A percentile compares a stretch with the other conserved stretches of the same genome.
Evolutionary conservation across 2,797 vertebrate species (phyloP).

Genomic region (Fratercula arctica): DNA sequence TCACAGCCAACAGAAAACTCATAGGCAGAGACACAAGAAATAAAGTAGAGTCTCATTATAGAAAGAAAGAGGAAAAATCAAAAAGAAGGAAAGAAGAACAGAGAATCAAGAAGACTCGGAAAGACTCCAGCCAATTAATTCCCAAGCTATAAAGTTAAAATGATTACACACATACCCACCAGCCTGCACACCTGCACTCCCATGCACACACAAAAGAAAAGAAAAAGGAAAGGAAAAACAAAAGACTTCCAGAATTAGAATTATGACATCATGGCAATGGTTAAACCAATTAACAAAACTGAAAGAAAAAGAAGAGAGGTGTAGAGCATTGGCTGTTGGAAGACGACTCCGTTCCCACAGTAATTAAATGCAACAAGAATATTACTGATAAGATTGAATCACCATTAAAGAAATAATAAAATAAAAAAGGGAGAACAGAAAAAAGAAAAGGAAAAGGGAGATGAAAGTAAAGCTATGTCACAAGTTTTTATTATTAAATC

Average conservation of each 20-base stretch:
- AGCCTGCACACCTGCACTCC: constrained; percentile 1
- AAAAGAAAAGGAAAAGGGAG: constrained; percentile 70
- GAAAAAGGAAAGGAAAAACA: constrained; percentile 9
- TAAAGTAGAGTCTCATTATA: constrained; percentile 53
- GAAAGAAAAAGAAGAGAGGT: constrained; percentile 57
- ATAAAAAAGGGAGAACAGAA: constrained; percentile 58
- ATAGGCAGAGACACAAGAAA: constrained; percentile 68
- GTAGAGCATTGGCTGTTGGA: constrained; percentile 51
- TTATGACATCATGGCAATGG: constrained; percentile 64
- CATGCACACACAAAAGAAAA: neutral
- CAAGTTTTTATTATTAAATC: constrained; percentile 72
- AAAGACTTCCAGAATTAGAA: constrained; percentile 70
- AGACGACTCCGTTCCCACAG: constrained; percentile 54
- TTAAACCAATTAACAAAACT: constrained; percentile 73
- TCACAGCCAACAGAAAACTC: constrained; percentile 73
- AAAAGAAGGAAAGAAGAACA: constrained; percentile 57
- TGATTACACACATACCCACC: constrained; percentile 29
- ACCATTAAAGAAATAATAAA: constrained; percentile 72
- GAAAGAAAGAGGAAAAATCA: neutral
- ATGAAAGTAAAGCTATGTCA: constrained; percentile 72
- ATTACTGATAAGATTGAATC: constrained; percentile 73
- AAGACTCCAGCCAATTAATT: constrained; percentile 65
- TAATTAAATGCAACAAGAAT: constrained; percentile 75
- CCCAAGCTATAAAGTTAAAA: constrained; percentile 59
- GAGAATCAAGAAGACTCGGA: constrained; percentile 74